Evolutionary conservation across 2,113 vertebrate species (phyloP).

Genomic region (Rana temporaria): DNA sequence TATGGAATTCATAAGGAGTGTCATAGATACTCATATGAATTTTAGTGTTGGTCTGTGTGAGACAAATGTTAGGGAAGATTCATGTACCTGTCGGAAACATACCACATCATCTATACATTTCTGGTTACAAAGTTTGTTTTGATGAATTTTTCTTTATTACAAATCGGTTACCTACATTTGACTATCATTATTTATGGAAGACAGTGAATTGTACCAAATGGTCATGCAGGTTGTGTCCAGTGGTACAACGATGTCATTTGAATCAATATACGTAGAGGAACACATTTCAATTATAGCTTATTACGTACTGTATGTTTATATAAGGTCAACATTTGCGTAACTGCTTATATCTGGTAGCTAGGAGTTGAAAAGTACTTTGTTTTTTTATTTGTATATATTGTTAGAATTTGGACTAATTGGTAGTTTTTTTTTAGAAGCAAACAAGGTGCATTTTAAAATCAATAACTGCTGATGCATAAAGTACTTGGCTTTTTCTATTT

Average conservation of each 20-base stretch:
- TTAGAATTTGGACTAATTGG: neutral
- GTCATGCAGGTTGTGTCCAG: constrained; percentile 9
- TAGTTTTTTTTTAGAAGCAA: constrained; percentile 7
- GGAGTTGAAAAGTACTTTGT: neutral
- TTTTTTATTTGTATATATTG: constrained; percentile 6
- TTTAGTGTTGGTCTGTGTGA: too few relatives aligned
- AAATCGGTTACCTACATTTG: neutral
- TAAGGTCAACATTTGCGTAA: neutral
- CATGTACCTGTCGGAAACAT: too few relatives aligned
- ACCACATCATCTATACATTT: neutral
- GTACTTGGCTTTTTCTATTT: constrained; percentile 16
- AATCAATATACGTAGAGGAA: constrained; percentile 1
- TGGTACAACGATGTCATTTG: neutral
- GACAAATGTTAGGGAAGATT: too few relatives aligned
- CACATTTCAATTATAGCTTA: neutral
- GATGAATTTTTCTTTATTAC: neutral
- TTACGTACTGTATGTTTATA: neutral
- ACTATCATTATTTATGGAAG: constrained; percentile 5
- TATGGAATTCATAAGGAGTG: too few relatives aligned
- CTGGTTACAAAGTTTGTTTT: neutral
- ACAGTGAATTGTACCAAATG: constrained; percentile 17
- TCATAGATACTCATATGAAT: too few relatives aligned
- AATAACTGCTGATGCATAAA: constrained; percentile 11
- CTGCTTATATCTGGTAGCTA: neutral
- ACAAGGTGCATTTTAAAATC: constrained; percentile 22